A percentile compares a stretch with the other conserved stretches of the same genome.
Conservation (phyloP, 2,888 invertebrate species). For the Camponotus fellah region DNA sequence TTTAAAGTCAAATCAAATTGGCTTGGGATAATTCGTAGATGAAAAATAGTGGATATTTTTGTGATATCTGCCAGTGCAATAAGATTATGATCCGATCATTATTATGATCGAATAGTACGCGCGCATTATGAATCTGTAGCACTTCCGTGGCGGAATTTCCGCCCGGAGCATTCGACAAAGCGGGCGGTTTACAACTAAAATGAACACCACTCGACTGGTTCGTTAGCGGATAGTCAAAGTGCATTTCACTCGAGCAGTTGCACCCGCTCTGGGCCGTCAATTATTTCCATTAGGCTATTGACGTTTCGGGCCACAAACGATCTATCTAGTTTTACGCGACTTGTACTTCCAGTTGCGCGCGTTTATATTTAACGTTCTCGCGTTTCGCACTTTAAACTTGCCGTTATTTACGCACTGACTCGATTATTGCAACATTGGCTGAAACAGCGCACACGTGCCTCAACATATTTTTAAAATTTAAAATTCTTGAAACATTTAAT, state of each 20-base stretch:
- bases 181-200: conserved; percentile 52
- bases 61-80: background rate
- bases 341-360: conserved; percentile 4
- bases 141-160: conserved; percentile 47
- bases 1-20: background rate
- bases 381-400: conserved; percentile 13
- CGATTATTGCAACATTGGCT: background rate
- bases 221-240: conserved; percentile 56
- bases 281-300: conserved; percentile 57
- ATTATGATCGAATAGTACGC: conserved; percentile 12
- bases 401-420: background rate
- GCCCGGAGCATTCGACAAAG: conserved; percentile 47
- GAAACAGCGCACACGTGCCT: background rate
- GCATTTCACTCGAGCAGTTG: conserved; percentile 55
- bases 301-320: conserved; percentile 52
- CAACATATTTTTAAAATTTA: background rate
- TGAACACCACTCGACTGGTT: conserved; percentile 57
- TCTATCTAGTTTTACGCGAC: conserved; percentile 51
- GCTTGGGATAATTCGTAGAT: background rate
- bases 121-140: conserved; percentile 47
- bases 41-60: background rate
- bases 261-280: conserved; percentile 51
- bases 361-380: conserved; percentile 31
- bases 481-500: background rate
- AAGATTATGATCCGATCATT: background rate